phyloP scores from a whole-genome alignment of 1,140 invertebrate species.

The Elymnias hypermnestra region DNA sequence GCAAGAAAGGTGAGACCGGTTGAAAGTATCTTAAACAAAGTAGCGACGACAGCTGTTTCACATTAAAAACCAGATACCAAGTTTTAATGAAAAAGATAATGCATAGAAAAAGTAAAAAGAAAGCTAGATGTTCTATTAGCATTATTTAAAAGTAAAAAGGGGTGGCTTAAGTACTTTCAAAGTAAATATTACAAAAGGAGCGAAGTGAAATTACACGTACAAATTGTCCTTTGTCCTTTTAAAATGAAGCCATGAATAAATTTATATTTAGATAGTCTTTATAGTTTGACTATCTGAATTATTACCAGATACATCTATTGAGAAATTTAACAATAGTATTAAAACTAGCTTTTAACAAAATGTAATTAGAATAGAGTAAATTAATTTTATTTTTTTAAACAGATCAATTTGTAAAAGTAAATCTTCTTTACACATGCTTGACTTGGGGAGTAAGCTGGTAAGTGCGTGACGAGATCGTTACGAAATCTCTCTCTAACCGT shows the following conservation, averaged over 20 bases:
- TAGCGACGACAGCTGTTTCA: slow-evolving; percentile 2
- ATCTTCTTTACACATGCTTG: no score
- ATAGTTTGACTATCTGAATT: no score
- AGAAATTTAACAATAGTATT: no score
- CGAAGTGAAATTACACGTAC: not conserved
- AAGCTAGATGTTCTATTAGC: not conserved
- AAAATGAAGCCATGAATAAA: not conserved
- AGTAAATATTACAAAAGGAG: not conserved
- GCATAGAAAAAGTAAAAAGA: slow-evolving; percentile 2
- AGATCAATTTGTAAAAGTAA: no score
- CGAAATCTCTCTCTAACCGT: no score
- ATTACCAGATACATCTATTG: no score
- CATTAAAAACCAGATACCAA: slow-evolving; percentile 2
- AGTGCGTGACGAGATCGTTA: no score
- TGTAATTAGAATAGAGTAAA: no score
- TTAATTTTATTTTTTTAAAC: no score
- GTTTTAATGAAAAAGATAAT: slow-evolving; percentile 12
- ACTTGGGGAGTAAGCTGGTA: no score
- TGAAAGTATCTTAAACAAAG: slow-evolving; percentile 9
- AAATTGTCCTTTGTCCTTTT: not conserved
- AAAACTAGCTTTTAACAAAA: no score
- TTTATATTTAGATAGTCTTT: no score
- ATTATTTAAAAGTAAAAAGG: not conserved
- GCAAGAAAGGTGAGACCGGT: slow-evolving; percentile 1
- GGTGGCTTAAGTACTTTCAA: not conserved